Percentiles rank a stretch among this genome's conserved stretches.
Evolutionary conservation across 2,888 invertebrate species (phyloP).

Genomic region (Ectobius pallidus): DNA sequence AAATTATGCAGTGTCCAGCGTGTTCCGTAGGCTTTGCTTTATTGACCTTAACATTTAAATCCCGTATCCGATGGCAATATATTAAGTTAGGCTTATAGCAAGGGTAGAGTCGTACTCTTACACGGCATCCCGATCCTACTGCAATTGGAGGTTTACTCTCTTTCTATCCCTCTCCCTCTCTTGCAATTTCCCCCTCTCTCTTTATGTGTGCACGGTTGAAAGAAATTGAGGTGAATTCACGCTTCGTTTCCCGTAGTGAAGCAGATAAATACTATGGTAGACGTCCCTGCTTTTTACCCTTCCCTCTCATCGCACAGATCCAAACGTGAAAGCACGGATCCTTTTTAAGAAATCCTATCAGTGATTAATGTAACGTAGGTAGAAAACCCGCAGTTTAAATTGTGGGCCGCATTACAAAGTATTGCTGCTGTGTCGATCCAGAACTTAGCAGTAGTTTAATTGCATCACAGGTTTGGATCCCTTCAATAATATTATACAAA

Average conservation of each 20-base stretch:
- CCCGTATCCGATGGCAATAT: constrained; percentile 15
- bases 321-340: too few species aligned
- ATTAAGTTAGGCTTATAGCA: constrained; percentile 19
- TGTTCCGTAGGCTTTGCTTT: neutral
- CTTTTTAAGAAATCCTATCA: constrained; percentile 12
- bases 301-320: too few species aligned
- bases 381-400: neutral
- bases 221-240: constrained; percentile 4
- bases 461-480: too few species aligned
- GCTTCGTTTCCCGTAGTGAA: neutral
- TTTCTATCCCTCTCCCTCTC: too few species aligned
- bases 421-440: too few species aligned
- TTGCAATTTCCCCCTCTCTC: too few species aligned
- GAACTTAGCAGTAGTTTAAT: too few species aligned
- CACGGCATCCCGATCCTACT: neutral
- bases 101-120: neutral
- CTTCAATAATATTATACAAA: too few species aligned
- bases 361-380: constrained; percentile 6
- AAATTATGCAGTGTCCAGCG: constrained; percentile 6
- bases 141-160: neutral
- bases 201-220: neutral
- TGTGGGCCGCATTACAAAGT: neutral
- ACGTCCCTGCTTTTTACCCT: too few species aligned
- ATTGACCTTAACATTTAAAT: constrained; percentile 29
- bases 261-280: neutral